Base-by-base conservation (phyloP, 2,797 vertebrate genomes). In the Phaenicophaeus curvirostris region DNA sequence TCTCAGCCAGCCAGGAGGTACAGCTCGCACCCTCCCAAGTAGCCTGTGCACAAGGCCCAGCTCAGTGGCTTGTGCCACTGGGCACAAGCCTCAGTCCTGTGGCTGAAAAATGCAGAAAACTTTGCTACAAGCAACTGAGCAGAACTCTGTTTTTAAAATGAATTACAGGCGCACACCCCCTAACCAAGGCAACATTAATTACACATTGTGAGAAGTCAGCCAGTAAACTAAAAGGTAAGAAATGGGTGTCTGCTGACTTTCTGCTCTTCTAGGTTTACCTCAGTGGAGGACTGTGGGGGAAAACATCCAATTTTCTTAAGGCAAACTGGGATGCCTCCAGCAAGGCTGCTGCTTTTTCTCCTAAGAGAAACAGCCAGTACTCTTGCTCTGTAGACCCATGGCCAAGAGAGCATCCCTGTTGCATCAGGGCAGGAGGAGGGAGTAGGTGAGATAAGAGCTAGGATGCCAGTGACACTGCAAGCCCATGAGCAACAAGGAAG, bases 151-250 rank as follows among this genome's bases (percentile, higher is more conserved):
- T 53, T 6, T 53, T 35, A 1, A 33, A 76, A 30, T 2, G 6
- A 80, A 37, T 37, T 66, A 53, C 62, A 61, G 23, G 19, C n/a
- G 54, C 28, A 85, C 88, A 66, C 17, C 28, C 75, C 51, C 51
- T 87, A 75, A 39, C 62, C 46, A 74, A 67, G 23, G 27, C 19
- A 94, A 6, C 11, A 4, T 85, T 93, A 91, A 80, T 80, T 63
- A 91, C 16, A 13, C 12, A 15, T 39, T 21, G 25, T 31, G 58
- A 75, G 75, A 80, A 82, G 50, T 28, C 41, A 84, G 31, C 23
- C 53, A 71, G 48, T 11, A 71, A 72, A 37, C 13, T 16, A 73
- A 51, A 58, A 79, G 33, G 35, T 51, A 48, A 74, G 35, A 58
- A 89, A 27, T 16, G 41, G 28, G 3, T 35, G 16, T 35, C 53